These are phyloP conservation scores for Camelus dromedarius DNA, from an alignment of 2,113 vertebrate species.

Conservation along the genomic window DNA sequence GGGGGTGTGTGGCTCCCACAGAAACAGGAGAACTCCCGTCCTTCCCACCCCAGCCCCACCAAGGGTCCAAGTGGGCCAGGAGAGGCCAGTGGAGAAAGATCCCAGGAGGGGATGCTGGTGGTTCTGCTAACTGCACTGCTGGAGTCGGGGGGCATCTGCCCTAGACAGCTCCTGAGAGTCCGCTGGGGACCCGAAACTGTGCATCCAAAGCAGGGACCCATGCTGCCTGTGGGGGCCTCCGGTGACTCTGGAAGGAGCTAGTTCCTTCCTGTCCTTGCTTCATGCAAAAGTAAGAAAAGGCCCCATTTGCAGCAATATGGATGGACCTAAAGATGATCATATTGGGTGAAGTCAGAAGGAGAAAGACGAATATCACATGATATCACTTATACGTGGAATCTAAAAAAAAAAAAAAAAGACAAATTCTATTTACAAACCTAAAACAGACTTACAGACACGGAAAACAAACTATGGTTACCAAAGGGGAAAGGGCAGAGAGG, in stretches of 20 bases:
- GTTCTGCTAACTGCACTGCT: not conserved
- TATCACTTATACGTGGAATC: too few relatives aligned
- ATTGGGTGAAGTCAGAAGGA: too few relatives aligned
- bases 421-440: too few relatives aligned
- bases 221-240: rapidly evolving
- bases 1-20: not conserved
- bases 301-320: too few relatives aligned
- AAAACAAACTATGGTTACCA: too few relatives aligned
- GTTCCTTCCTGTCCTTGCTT: not conserved
- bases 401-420: too few relatives aligned
- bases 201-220: not conserved
- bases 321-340: too few relatives aligned
- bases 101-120: not conserved
- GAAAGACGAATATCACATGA: too few relatives aligned
- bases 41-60: not conserved
- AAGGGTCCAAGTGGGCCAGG: not conserved
- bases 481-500: too few relatives aligned
- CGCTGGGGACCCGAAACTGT: rapidly evolving
- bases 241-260: rapidly evolving
- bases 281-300: not conserved
- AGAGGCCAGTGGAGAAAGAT: not conserved
- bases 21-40: rapidly evolving
- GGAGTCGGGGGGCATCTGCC: rapidly evolving
- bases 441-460: too few relatives aligned
- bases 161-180: not conserved